Conservation (phyloP, 2,888 invertebrate species). For the Dendrolimus pini region DNA sequence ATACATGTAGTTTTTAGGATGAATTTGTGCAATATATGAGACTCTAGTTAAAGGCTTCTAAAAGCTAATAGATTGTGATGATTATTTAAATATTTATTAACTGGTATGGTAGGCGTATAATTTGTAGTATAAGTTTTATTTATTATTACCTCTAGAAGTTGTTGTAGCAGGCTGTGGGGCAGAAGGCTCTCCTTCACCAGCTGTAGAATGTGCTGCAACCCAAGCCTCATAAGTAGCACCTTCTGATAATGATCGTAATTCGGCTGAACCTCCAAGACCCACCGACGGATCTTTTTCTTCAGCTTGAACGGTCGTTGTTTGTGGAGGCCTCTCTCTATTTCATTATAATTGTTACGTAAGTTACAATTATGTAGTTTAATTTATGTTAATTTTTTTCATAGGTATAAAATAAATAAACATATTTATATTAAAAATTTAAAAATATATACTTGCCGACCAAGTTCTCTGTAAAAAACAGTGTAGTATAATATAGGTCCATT, state of each 20-base stretch:
- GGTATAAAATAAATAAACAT: slow-evolving; percentile 2
- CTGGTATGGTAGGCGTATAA: too few species aligned
- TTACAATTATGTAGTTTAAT: too few species aligned
- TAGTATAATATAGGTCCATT: slow-evolving; percentile 90
- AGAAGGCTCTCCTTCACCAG: slow-evolving; percentile 88
- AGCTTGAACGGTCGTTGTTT: slow-evolving; percentile 60
- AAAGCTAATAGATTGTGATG: too few species aligned
- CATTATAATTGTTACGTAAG: not conserved
- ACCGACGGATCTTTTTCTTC: slow-evolving; percentile 53
- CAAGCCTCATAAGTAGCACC: slow-evolving; percentile 90
- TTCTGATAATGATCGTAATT: slow-evolving; percentile 82
- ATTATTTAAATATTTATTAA: too few species aligned
- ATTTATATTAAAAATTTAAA: not conserved
- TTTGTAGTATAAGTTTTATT: too few species aligned
- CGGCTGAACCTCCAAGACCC: slow-evolving; percentile 74
- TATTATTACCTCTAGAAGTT: slow-evolving; percentile 78
- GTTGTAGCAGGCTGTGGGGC: slow-evolving; percentile 85
- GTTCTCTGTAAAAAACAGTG: slow-evolving; percentile 85
- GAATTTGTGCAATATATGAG: not conserved
- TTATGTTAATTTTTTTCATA: too few species aligned
- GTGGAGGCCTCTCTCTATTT: slow-evolving; percentile 60
- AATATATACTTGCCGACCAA: slow-evolving; percentile 71
- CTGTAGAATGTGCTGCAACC: slow-evolving; percentile 88
- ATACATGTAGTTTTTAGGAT: too few species aligned
- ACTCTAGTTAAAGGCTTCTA: too few species aligned